Evolutionary conservation across 2,888 invertebrate species (phyloP), one percentile per base, ranked within the genome.

Genomic region (Tricholauxania praeusta): DNA sequence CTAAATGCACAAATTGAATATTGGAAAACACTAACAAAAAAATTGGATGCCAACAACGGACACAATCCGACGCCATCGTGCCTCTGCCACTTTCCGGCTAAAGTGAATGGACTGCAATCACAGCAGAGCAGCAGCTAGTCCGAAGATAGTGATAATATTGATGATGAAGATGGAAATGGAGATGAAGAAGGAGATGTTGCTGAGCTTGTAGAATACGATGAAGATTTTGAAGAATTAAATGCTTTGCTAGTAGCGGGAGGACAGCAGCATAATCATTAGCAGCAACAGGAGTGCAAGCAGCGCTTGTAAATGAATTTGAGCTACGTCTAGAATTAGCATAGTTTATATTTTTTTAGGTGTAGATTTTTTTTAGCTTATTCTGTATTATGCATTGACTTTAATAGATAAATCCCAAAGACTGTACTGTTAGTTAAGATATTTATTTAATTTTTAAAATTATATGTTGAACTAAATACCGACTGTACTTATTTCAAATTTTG

Each of bases 1-100:
- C 59, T 87, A 4, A 86, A 87, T 75, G 87, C 82, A 71, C 87
- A 87, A 80, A 87, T 87, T 49, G 85, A 86, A 28, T 87, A 87
- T 69, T 87, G 87, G 87, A 85, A 84, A 62, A 86, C 85, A 14
- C 76, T 87, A 53, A 87, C 87, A 49, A 84, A 84, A 72, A 87
- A 87, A 74, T 69, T 87, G 10, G 85, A 86, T 74, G 72, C 82
- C 19, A 83, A 82, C 68, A 66, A 77, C 3, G 81, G 81, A 1
- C 85, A 85, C 48, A 78, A 78, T 75, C 83, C 86, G 3, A 82
- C 82, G 77, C 86, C 85, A 15, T 74, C 84, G 49, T 86, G 85
- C 72, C 78, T 79, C 3, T 85, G 86, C 22, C 85, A 86, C 64
- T 83, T 86, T 62, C 83, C 85, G 2, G 84, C 83, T 8, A 81